A percentile compares a stretch with the other conserved stretches of the same genome.
phyloP scores from a whole-genome alignment of 2,888 invertebrate genomes.

The Bombyx huttoni region DNA sequence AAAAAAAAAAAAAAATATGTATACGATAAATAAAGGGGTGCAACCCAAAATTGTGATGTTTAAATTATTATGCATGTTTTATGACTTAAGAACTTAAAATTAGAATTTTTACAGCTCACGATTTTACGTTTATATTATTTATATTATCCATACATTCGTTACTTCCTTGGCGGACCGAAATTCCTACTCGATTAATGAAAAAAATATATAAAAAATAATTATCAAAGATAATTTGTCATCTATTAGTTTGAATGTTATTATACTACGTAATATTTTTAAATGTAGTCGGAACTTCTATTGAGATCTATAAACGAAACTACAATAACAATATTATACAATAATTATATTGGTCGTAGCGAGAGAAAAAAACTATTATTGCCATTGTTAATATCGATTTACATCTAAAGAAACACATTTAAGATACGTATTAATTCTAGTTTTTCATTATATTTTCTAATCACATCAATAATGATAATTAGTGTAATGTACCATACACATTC shows the following conservation, averaged over 20 bases:
- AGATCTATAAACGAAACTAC: neutral
- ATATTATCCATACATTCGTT: too few species aligned
- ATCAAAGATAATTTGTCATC: neutral
- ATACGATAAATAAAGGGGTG: neutral
- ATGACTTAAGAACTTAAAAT: neutral
- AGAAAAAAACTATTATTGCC: neutral
- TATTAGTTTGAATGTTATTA: neutral
- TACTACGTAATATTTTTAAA: neutral
- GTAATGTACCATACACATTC: too few species aligned
- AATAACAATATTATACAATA: neutral
- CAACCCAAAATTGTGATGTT: neutral
- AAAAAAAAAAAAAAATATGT: neutral
- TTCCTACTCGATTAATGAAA: neutral
- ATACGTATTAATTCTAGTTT: neutral
- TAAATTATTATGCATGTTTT: neutral
- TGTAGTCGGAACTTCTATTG: neutral
- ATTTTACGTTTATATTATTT: too few species aligned
- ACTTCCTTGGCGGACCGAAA: too few species aligned
- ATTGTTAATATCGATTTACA: neutral
- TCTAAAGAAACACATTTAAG: neutral
- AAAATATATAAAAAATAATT: neutral
- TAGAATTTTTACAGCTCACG: too few species aligned
- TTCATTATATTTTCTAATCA: neutral
- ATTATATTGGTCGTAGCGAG: neutral
- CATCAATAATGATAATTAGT: neutral